Conservation (phyloP, 2,113 vertebrate genomes). For the Charadrius vociferus region DNA sequence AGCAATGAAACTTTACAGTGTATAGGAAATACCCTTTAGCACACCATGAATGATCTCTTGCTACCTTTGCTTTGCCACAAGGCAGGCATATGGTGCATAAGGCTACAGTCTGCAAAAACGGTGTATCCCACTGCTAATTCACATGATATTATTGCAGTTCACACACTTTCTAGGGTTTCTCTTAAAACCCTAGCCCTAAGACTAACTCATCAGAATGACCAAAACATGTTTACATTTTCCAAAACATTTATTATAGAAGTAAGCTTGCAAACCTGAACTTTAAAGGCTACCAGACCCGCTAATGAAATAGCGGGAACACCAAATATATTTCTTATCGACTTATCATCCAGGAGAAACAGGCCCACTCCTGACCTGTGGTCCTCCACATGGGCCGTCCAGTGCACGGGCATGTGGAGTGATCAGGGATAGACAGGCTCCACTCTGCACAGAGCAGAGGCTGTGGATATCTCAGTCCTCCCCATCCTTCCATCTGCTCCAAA, state of each 20-base stretch:
- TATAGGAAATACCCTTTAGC: background rate
- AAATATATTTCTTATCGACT: background rate
- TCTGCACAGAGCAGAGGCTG: rapidly evolving
- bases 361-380: background rate
- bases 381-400: rapidly evolving
- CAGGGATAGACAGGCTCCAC: rapidly evolving
- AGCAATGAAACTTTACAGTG: background rate
- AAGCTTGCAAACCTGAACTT: background rate
- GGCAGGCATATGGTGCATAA: background rate
- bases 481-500: background rate
- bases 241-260: background rate
- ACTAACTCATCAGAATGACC: background rate
- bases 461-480: background rate
- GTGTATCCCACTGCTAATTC: background rate
- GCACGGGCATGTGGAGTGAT: background rate
- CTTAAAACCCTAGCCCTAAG: background rate
- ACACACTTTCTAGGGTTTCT: background rate
- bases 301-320: background rate
- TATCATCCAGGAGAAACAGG: rapidly evolving
- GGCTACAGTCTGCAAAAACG: background rate
- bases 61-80: background rate
- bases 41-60: rapidly evolving
- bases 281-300: background rate
- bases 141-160: background rate
- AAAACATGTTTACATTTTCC: background rate